Conservation (phyloP, 2,113 vertebrate genomes). For the Peromyscus polionotus region DNA sequence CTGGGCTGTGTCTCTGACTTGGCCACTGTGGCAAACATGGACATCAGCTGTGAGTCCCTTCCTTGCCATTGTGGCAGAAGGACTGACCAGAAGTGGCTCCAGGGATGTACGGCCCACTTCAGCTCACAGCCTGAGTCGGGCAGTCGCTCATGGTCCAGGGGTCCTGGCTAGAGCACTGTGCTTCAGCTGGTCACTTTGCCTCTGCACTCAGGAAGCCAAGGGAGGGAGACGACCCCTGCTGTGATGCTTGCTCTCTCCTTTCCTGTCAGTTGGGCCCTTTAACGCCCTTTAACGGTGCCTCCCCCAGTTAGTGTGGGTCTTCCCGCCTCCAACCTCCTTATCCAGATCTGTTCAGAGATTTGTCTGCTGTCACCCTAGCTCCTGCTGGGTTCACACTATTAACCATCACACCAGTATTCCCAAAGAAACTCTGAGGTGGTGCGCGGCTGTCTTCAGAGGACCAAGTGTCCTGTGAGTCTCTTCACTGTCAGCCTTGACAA, state of each 20-base stretch:
- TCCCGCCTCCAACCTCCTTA: background rate
- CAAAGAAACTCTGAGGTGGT: rapidly evolving
- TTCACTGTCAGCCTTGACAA: background rate
- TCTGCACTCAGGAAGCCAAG: background rate
- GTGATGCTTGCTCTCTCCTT: background rate
- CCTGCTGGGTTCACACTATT: too few relatives aligned
- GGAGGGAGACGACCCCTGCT: background rate
- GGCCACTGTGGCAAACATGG: background rate
- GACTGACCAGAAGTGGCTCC: background rate
- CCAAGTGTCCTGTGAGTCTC: background rate
- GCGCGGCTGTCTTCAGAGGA: too few relatives aligned
- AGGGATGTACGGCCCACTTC: background rate
- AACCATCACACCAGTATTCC: background rate
- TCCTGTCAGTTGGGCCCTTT: background rate
- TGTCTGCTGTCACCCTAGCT: background rate
- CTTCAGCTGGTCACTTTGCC: background rate
- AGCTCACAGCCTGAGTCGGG: background rate
- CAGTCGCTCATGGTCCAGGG: background rate
- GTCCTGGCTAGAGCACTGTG: background rate
- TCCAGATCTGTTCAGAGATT: background rate
- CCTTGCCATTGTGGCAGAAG: background rate
- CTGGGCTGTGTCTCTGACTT: background rate
- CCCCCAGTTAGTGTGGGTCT: background rate
- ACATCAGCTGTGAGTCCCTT: background rate
- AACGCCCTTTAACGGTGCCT: background rate